Percentiles rank a stretch among this genome's conserved stretches.
Conservation (phyloP, 2,797 vertebrate genomes). For the Erethizon dorsatum region DNA sequence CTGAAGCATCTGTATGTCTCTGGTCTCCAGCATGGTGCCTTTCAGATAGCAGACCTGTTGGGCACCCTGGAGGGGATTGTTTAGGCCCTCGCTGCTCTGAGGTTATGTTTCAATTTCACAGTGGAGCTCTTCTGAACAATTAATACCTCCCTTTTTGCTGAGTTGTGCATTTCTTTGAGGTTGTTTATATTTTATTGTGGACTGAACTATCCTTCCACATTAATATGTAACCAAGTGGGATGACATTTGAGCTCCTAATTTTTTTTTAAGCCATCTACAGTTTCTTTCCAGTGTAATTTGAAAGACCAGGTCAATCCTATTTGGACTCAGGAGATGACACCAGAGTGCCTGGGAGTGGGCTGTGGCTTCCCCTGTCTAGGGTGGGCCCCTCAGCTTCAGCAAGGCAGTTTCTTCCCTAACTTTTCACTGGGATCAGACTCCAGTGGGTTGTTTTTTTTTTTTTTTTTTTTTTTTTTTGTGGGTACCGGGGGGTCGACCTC, state of each 20-base stretch:
- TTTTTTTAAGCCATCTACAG: neutral
- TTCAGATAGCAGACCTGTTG: neutral
- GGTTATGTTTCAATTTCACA: neutral
- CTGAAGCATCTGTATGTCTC: neutral
- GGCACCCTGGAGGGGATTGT: neutral
- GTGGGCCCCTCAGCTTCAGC: neutral
- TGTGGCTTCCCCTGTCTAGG: neutral
- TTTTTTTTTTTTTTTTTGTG: too few relatives aligned
- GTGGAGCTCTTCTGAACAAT: neutral
- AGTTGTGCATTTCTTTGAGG: neutral
- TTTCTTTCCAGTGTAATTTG: constrained; percentile 47
- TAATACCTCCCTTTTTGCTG: neutral
- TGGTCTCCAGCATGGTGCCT: neutral
- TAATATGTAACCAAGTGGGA: neutral
- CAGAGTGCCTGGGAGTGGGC: neutral
- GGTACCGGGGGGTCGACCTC: too few relatives aligned
- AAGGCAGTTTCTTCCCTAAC: neutral
- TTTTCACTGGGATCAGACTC: neutral
- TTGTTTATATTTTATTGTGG: neutral
- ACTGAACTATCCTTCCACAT: neutral
- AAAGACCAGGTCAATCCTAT: neutral
- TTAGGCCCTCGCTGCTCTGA: neutral
- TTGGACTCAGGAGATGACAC: neutral
- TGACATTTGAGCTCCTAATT: constrained; percentile 37
- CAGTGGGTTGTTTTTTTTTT: neutral